Percentiles rank a stretch among this genome's conserved stretches.
These are phyloP conservation scores for Eupithecia vulgata DNA, from an alignment of 2,888 invertebrate species.

Conservation along the genomic window DNA sequence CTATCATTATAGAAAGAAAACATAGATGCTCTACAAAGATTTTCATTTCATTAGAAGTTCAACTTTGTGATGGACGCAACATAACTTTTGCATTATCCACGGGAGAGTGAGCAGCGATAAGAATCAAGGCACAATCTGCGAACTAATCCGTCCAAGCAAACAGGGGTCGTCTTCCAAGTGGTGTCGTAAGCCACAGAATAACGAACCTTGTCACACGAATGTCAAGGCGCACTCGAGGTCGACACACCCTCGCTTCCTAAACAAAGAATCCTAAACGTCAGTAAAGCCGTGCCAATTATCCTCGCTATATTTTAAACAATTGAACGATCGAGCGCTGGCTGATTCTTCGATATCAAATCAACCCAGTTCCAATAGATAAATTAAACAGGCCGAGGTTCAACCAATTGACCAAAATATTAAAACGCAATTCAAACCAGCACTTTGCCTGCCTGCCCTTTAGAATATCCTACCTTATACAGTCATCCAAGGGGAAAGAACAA, in stretches of 20 bases:
- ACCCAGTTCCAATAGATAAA: conserved; percentile 24
- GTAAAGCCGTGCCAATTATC: conserved; percentile 42
- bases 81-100: conserved; percentile 26
- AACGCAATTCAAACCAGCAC: conserved; percentile 18
- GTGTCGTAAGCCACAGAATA: conserved; percentile 21
- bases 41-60: too few species aligned
- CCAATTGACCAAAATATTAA: conserved; percentile 26
- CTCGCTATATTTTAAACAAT: conserved; percentile 42
- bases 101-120: conserved; percentile 26
- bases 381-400: conserved; percentile 25
- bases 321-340: conserved; percentile 17
- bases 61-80: conserved; percentile 10
- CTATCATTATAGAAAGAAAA: neutral
- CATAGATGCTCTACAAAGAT: neutral
- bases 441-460: conserved; percentile 2
- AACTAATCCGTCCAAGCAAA: conserved; percentile 28
- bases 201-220: conserved; percentile 51
- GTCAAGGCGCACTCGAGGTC: conserved; percentile 57
- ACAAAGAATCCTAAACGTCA: conserved; percentile 51
- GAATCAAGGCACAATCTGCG: conserved; percentile 26
- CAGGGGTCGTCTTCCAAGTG: conserved; percentile 18
- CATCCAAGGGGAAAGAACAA: conserved; percentile 2
- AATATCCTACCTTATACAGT: neutral
- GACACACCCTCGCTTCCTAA: conserved; percentile 54
- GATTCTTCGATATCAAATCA: conserved; percentile 11